These are phyloP conservation scores for Avahi laniger DNA, from an alignment of 2,797 vertebrate species.

Conservation along the genomic window DNA sequence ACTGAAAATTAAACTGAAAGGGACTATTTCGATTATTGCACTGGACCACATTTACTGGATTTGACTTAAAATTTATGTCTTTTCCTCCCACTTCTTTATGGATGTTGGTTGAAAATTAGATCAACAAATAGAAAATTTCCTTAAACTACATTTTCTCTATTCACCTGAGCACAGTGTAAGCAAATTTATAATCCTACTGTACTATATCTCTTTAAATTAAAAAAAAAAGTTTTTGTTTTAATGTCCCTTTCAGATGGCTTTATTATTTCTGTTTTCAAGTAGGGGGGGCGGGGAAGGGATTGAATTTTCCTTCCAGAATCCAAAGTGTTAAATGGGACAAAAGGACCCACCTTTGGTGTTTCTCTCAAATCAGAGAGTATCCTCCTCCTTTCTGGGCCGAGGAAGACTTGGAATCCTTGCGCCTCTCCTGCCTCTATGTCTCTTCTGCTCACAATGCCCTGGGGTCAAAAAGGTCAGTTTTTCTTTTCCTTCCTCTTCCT, in stretches of 20 bases:
- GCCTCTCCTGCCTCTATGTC: neutral
- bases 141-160: conserved; percentile 27
- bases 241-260: neutral
- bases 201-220: neutral
- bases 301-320: neutral
- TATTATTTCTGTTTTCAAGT: neutral
- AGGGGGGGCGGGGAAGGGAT: accelerated
- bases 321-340: neutral
- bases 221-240: neutral
- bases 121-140: neutral
- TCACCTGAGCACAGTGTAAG: neutral
- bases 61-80: neutral
- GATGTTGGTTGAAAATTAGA: neutral
- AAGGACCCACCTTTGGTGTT: neutral
- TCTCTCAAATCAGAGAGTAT: neutral
- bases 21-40: neutral
- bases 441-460: neutral
- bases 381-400: neutral
- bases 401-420: neutral
- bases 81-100: neutral
- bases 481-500: neutral
- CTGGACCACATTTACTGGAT: neutral
- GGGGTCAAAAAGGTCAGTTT: neutral
- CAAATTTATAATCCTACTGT: neutral
- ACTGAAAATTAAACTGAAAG: neutral